phyloP scores from a whole-genome alignment of 2,113 vertebrate genomes.

The Furnarius figulus region DNA sequence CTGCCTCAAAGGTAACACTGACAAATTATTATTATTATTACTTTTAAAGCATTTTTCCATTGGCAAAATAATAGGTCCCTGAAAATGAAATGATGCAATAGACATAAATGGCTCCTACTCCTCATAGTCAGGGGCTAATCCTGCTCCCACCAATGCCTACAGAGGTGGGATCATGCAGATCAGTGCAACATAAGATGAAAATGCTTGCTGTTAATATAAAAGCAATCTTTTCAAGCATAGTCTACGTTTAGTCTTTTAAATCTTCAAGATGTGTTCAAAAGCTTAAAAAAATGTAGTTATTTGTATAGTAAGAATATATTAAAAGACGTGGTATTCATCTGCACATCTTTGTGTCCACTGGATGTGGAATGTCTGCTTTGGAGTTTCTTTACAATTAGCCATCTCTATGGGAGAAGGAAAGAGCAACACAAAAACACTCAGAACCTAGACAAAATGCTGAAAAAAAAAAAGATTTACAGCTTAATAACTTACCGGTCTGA shows the following conservation, averaged over 20 bases:
- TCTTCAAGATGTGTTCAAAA: conserved; percentile 21
- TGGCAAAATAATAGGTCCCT: conserved; percentile 65
- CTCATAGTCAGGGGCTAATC: conserved; percentile 40
- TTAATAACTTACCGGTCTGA: neutral
- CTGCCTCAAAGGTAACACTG: conserved; percentile 33
- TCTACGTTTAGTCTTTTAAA: conserved; percentile 21
- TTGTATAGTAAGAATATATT: conserved; percentile 1
- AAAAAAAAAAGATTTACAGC: neutral
- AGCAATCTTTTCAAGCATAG: conserved; percentile 34
- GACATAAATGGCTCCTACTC: conserved; percentile 21
- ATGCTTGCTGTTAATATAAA: conserved; percentile 44
- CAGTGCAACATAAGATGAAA: conserved; percentile 58
- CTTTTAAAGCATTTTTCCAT: conserved; percentile 55
- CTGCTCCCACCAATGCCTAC: neutral
- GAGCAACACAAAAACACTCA: neutral
- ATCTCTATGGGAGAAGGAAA: neutral
- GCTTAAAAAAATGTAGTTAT: neutral
- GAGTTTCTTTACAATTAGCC: neutral
- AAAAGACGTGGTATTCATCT: neutral
- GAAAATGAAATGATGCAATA: conserved; percentile 47
- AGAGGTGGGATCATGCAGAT: conserved; percentile 31
- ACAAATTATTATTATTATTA: conserved; percentile 19
- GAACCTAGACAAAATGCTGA: neutral
- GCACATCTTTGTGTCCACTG: neutral
- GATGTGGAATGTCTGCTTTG: neutral